These are phyloP conservation scores for Drosophila hamatofila DNA, from an alignment of 2,888 invertebrate genomes.

Conservation along the genomic window DNA sequence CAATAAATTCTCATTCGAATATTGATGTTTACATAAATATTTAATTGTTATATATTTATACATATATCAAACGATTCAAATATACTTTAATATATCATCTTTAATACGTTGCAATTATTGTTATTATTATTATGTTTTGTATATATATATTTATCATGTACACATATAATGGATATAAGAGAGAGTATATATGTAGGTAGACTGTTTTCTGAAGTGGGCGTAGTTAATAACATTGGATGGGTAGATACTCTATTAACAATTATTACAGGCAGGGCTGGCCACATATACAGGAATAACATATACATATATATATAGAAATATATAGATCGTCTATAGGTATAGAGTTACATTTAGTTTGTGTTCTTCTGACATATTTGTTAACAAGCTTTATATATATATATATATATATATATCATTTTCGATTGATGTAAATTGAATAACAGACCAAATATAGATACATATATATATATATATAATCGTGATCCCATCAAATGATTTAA, in stretches of 20 bases:
- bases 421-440: conserved; percentile 29
- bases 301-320: conserved; percentile 3
- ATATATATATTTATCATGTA: conserved; percentile 11
- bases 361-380: conserved; percentile 27
- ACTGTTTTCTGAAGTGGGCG: conserved; percentile 27
- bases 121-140: conserved; percentile 11
- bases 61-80: conserved; percentile 51
- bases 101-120: conserved; percentile 30
- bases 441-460: conserved; percentile 30
- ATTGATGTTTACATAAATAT: conserved; percentile 53
- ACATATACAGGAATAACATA: background rate
- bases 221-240: conserved; percentile 24
- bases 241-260: conserved; percentile 55
- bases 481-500: conserved; percentile 15
- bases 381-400: conserved; percentile 16
- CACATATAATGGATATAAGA: conserved; percentile 29
- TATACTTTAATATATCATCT: conserved; percentile 34
- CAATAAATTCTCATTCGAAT: background rate
- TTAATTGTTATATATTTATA: conserved; percentile 40
- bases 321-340: conserved; percentile 10
- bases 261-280: conserved; percentile 40
- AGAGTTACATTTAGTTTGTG: conserved; percentile 29
- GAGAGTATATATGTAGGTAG: conserved; percentile 36
- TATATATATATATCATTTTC: conserved; percentile 13
- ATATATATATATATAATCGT: background rate